Percentiles rank a stretch among this genome's conserved stretches.
phyloP scores from a whole-genome alignment of 2,113 vertebrate genomes.

The Chaetops frenatus region DNA sequence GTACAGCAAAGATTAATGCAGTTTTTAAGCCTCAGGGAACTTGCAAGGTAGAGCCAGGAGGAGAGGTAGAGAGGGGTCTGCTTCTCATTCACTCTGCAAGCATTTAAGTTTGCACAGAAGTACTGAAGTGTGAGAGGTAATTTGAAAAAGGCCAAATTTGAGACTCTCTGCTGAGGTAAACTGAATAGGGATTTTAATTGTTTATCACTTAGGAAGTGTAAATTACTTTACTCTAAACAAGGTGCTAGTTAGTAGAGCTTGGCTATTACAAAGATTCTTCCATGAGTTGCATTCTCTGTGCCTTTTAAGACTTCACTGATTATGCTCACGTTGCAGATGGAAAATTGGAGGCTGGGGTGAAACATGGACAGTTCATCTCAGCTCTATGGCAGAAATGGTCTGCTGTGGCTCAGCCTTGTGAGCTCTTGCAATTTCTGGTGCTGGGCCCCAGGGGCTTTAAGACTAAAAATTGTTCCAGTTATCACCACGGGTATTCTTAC shows the following conservation, averaged over 20 bases:
- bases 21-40: not conserved
- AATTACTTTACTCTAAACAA: not conserved
- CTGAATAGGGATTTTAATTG: not conserved
- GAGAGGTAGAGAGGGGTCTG: not conserved
- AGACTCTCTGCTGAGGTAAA: not conserved
- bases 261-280: not conserved
- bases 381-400: not conserved
- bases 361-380: not conserved
- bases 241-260: not conserved
- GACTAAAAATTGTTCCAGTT: not conserved
- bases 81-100: not conserved
- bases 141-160: not conserved
- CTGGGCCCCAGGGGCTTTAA: not conserved
- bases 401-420: not conserved
- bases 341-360: not conserved
- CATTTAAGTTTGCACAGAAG: not conserved
- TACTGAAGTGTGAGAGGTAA: not conserved
- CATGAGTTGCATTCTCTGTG: not conserved
- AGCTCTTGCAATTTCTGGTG: not conserved
- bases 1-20: not conserved
- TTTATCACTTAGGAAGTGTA: not conserved
- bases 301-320: not conserved
- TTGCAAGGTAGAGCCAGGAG: not conserved
- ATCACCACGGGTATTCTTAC: not conserved
- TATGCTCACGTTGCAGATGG: not conserved